Conservation (phyloP, 2,113 vertebrate genomes). For the Egretta garzetta region DNA sequence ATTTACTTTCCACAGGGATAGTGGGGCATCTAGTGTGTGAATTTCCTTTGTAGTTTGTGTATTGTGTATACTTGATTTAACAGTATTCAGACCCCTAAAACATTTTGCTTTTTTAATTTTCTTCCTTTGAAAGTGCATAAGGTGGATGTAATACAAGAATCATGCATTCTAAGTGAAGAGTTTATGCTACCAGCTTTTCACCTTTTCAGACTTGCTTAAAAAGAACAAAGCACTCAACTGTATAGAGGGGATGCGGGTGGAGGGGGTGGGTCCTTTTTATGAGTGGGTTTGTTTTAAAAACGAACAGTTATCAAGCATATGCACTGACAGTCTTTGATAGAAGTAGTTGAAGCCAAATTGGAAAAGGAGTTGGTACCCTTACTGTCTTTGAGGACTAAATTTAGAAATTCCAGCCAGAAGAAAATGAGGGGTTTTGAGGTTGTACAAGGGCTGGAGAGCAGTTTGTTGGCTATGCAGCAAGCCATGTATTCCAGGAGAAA, state of each 20-base stretch:
- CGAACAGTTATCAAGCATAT: neutral
- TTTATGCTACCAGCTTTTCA: neutral
- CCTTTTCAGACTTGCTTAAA: neutral
- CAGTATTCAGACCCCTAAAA: neutral
- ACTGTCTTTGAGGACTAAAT: neutral
- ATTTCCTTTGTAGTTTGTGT: neutral
- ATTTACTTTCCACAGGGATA: neutral
- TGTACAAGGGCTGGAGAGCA: neutral
- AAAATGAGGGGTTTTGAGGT: neutral
- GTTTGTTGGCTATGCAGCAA: constrained; percentile 24
- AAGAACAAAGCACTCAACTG: neutral
- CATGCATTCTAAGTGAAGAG: neutral
- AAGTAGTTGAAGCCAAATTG: neutral
- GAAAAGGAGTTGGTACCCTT: neutral
- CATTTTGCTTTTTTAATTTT: neutral
- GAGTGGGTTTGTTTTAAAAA: neutral
- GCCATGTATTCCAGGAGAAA: constrained; percentile 11
- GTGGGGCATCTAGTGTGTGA: neutral
- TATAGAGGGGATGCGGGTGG: no score
- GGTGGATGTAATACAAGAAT: neutral
- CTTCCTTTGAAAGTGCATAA: neutral
- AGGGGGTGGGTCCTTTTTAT: neutral
- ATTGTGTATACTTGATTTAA: neutral
- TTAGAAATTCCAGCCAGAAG: constrained; percentile 13
- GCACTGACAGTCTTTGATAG: neutral